Evolutionary conservation across 1,140 invertebrate species (phyloP), one percentile per base, ranked within the genome.

Genomic region (Bacillus rossius): DNA sequence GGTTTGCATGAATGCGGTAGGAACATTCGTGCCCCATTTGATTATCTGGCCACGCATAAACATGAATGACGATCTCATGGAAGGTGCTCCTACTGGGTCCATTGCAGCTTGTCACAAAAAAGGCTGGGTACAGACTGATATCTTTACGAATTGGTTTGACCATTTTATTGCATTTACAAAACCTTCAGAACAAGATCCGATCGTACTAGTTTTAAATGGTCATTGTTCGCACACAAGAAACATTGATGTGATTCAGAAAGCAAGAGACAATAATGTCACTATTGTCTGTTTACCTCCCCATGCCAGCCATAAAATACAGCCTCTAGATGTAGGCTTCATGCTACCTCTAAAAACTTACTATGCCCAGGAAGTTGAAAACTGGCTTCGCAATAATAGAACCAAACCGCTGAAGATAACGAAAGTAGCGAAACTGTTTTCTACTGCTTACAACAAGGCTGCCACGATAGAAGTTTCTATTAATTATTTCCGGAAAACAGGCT

Each of bases 241-340:
- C n/a, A n/a, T n/a, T n/a, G n/a, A n/a, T n/a, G n/a, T n/a, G n/a
- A n/a, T n/a, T n/a, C n/a, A n/a, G n/a, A n/a, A n/a, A n/a, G n/a
- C n/a, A n/a, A n/a, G n/a, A n/a, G n/a, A n/a, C n/a, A n/a, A n/a
- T n/a, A n/a, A n/a, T n/a, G n/a, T n/a, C n/a, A n/a, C n/a, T n/a
- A n/a, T n/a, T n/a, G n/a, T n/a, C n/a, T n/a, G n/a, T n/a, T n/a
- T n/a, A n/a, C n/a, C n/a, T n/a, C n/a, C 42, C 8, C 42, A 40
- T 40, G n/a, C 38, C 13, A 40, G 17, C 17, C 42, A 43, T 43
- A 17, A 20, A 43, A 17, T 43, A 43, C 42, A 43, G 42, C 42
- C 42, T 17, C 59, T 74, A 14, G 72, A 75, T 49, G 63, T 68
- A n/a, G 47, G 65, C 29, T 71, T 74, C 51, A 73, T 74, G 67